Conservation (phyloP, 1,140 invertebrate species). For the Bursaphelenchus mucronatus region DNA sequence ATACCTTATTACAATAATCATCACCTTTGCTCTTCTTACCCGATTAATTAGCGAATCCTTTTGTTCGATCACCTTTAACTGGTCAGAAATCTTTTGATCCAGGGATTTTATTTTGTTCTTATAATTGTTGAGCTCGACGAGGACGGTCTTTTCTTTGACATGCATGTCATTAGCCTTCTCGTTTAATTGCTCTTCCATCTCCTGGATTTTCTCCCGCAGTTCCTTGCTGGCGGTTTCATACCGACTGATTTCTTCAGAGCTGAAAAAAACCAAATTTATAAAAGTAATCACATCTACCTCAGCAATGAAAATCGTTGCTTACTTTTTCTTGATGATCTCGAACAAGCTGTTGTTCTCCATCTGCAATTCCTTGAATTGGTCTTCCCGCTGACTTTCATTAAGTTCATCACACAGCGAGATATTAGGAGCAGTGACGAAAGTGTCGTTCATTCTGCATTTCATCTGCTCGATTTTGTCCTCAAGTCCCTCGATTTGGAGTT, state of each 20-base stretch:
- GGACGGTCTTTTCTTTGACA: not conserved
- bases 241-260: not conserved
- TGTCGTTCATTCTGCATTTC: not conserved
- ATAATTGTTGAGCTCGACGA: conserved; percentile 2
- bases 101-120: conserved; percentile 3
- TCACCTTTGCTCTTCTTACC: not conserved
- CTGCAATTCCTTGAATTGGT: conserved; percentile 15
- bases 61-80: not conserved
- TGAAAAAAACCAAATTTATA: not conserved
- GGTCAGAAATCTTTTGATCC: conserved; percentile 1
- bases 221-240: not conserved
- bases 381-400: conserved; percentile 11
- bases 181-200: conserved; percentile 9
- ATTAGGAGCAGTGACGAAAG: too few relatives aligned
- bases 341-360: conserved; percentile 2
- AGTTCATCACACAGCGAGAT: too few relatives aligned
- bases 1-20: not conserved
- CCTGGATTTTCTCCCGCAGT: not conserved
- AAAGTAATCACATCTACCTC: not conserved
- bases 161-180: not conserved
- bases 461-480: not conserved
- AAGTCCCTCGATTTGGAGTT: not conserved
- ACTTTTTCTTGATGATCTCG: conserved; percentile 3
- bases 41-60: conserved; percentile 1
- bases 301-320: conserved; percentile 1